Percentiles rank a stretch among this genome's conserved stretches.
These are phyloP conservation scores for Cyprinodon brontotheroides DNA, from an alignment of 2,113 vertebrate species.

Conservation along the genomic window DNA sequence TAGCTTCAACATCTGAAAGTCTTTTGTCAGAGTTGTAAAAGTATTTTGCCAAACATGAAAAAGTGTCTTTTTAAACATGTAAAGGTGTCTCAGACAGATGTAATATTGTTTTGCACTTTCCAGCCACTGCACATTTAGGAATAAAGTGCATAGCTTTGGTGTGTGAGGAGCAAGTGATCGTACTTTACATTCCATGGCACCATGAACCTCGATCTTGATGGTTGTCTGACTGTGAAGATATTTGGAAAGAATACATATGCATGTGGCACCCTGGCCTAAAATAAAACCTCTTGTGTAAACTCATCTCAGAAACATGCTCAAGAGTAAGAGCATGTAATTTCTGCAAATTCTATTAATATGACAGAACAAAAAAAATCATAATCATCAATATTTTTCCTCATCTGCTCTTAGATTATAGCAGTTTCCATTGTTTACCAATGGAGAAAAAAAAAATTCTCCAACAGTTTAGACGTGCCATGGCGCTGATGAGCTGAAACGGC, in stretches of 20 bases:
- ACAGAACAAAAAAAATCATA: neutral
- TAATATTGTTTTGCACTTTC: no score
- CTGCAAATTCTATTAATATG: no score
- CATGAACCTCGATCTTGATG: constrained; percentile 25
- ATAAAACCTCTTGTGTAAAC: constrained; percentile 2
- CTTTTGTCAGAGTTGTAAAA: no score
- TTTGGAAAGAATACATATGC: constrained; percentile 19
- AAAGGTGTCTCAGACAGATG: no score
- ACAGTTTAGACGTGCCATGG: neutral
- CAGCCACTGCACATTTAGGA: constrained; percentile 44
- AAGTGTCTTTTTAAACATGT: no score
- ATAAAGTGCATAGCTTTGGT: constrained; percentile 44
- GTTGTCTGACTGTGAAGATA: constrained; percentile 16
- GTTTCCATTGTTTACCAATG: constrained; percentile 9
- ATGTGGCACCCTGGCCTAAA: neutral
- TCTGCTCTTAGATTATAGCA: neutral
- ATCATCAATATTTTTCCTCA: neutral
- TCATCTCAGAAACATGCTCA: no score
- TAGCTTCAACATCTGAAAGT: no score
- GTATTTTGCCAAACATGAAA: no score
- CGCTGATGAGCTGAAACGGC: neutral
- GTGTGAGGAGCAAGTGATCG: constrained; percentile 36
- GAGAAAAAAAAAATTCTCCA: neutral
- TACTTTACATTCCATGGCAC: constrained; percentile 38
- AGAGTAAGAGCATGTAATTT: neutral